Conservation (phyloP, 2,888 invertebrate genomes). For the Aquatica leii region DNA sequence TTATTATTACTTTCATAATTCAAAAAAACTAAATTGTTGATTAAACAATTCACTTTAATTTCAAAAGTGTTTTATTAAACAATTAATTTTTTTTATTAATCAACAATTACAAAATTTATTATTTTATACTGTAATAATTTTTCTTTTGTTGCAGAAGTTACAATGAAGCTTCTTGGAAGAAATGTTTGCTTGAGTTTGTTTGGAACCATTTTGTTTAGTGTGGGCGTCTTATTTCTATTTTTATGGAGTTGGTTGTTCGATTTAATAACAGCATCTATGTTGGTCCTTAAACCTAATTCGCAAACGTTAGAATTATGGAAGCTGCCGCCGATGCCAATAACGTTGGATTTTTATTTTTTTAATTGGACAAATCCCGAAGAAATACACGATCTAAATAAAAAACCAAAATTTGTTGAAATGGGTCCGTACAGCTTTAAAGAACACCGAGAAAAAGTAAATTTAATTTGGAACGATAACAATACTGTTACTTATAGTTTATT, state of each 20-base stretch:
- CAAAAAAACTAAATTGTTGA: no score
- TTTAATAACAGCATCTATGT: constrained; percentile 19
- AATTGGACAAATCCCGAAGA: constrained; percentile 84
- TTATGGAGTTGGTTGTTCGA: constrained; percentile 37
- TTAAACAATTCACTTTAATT: no score
- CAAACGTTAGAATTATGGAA: constrained; percentile 72
- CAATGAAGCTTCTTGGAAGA: constrained; percentile 18
- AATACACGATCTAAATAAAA: constrained; percentile 63
- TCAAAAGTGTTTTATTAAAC: no score
- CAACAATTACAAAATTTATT: no score
- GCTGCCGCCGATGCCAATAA: constrained; percentile 69
- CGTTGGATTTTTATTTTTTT: constrained; percentile 74
- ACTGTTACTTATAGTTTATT: constrained; percentile 77
- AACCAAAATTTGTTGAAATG: constrained; percentile 65
- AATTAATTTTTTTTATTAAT: no score
- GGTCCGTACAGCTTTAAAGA: constrained; percentile 76
- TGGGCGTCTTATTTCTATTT: constrained; percentile 37
- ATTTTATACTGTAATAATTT: no score
- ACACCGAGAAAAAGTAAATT: constrained; percentile 74
- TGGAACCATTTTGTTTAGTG: constrained; percentile 27
- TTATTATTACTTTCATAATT: no score
- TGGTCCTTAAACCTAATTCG: constrained; percentile 26
- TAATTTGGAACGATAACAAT: constrained; percentile 76
- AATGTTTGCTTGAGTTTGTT: constrained; percentile 16
- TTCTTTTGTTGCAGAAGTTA: constrained; percentile 13